Base-by-base conservation (phyloP, 2,797 vertebrate species). In the Amphiprion clarkii region DNA sequence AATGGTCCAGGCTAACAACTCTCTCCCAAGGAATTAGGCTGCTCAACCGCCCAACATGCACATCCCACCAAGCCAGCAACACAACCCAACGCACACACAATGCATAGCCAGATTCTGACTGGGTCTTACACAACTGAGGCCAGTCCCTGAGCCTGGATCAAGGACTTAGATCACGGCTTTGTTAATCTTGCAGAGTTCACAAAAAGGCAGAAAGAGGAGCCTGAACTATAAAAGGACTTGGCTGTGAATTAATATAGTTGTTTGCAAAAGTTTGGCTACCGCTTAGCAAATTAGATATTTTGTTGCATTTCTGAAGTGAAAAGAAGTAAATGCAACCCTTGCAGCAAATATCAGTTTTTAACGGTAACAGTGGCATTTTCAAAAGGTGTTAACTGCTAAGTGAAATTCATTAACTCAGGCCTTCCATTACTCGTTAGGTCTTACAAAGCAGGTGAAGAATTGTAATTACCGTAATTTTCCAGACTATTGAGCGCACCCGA, bases 21-120 rank as follows among this genome's bases (percentile, higher is more conserved):
- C 67, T 88, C 90, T 83, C 87, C 77, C 76, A 79, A 89, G 85
- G 87, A 92, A 88, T 93, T 89, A 92, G 74, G 74, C 79, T 76
- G 86, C 71, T 84, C 74, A 78, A 60, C 64, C 48, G 25, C 31
- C 64, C 69, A 59, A 80, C 44, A 40, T 14, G 19, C 62, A 25
- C 54, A 51, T 6, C 46, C 46, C 46, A 19, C 51, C 51, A 25
- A 23, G 9, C 21, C 27, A 12, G 25, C n/a, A 25, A 64, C 51
- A 36, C 60, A 40, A 19, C 55, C 46, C 36, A 42, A 55, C 56
- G 62, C 44, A 62, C 46, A 42, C 57, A 29, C 51, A 60, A n/a
- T 55, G 42, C 67, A 85, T 66, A 64, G 63, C 67, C 65, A 44
- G 17, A 68, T 57, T 81, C 78, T 61, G 66, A 56, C 77, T 70